phyloP scores from a whole-genome alignment of 2,113 vertebrate genomes.

The Pygoscelis adeliae region DNA sequence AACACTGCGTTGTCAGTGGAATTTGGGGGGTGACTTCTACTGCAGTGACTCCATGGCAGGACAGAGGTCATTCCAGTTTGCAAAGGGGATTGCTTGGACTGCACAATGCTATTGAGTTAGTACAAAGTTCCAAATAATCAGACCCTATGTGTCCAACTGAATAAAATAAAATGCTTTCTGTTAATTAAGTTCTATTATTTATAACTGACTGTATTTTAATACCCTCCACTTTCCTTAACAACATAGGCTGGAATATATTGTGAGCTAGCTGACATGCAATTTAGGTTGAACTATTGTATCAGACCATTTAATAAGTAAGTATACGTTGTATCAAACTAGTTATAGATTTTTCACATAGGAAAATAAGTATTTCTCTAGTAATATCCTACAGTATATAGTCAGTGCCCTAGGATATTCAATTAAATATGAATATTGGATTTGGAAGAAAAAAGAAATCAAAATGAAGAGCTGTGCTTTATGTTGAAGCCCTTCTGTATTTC shows the following conservation, averaged over 20 bases:
- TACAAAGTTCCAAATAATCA: neutral
- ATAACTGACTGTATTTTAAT: neutral
- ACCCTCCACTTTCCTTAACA: neutral
- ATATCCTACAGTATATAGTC: neutral
- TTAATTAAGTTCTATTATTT: neutral
- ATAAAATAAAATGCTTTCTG: neutral
- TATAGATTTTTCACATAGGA: neutral
- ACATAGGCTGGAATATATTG: neutral
- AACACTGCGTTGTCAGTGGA: fast-evolving
- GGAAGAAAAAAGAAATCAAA: neutral
- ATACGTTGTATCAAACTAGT: neutral
- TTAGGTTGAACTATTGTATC: neutral
- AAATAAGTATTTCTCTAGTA: neutral
- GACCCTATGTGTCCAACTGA: fast-evolving
- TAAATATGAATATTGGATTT: neutral
- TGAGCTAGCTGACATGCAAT: neutral
- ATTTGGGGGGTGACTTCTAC: too few species aligned
- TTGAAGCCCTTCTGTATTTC: neutral
- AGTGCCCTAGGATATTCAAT: neutral
- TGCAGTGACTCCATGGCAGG: fast-evolving
- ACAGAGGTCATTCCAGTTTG: neutral
- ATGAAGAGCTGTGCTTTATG: neutral
- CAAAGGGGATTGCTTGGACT: neutral
- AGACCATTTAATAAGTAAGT: neutral
- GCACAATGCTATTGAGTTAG: neutral